Evolutionary conservation across 2,113 vertebrate species (phyloP).

Genomic region (Engystomops pustulosus): DNA sequence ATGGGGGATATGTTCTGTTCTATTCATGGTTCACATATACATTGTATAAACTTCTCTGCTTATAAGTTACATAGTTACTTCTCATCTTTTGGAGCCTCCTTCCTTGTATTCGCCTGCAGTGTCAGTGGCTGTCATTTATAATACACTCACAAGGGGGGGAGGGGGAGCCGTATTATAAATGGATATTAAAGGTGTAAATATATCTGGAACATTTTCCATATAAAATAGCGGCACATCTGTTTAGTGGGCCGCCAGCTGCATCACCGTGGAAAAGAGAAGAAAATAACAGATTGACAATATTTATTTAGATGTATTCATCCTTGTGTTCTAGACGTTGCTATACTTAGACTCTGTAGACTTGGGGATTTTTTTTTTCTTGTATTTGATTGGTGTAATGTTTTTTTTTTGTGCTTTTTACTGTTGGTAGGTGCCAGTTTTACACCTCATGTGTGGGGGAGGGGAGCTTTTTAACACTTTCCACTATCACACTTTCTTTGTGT

Average conservation of each 20-base stretch:
- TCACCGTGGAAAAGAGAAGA: neutral
- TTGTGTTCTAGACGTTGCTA: neutral
- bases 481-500: neutral
- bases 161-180: neutral
- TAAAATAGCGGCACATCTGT: neutral
- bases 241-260: neutral
- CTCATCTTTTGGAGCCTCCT: neutral
- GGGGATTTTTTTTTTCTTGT: neutral
- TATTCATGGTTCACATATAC: too few relatives aligned
- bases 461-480: neutral
- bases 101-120: neutral
- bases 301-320: neutral
- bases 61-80: neutral
- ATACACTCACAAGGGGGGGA: neutral
- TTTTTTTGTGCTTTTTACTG: neutral
- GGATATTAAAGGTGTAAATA: neutral
- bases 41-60: neutral
- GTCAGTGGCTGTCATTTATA: neutral
- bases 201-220: neutral
- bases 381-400: neutral
- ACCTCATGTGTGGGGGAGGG: neutral
- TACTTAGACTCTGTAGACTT: neutral
- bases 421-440: neutral
- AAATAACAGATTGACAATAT: conserved; percentile 5
- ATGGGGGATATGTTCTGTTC: neutral